Base-by-base conservation (phyloP, 2,888 invertebrate species). In the Lepidonotus clava region DNA sequence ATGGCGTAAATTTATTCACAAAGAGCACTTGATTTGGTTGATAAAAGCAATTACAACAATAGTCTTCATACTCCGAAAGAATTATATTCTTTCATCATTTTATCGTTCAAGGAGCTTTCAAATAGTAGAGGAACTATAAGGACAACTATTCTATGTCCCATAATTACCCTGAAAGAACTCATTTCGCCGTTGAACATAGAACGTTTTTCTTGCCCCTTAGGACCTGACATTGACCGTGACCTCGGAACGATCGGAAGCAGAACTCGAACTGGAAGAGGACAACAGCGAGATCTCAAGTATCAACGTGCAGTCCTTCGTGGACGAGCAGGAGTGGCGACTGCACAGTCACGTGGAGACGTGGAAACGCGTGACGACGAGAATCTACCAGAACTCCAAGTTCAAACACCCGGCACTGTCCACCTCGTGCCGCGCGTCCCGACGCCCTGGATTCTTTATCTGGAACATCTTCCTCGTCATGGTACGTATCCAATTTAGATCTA, bases 391-490 rank as follows among this genome's bases (percentile, higher is more conserved):
- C 67, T 89, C 90, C 32, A 88, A 88, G 56, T 89, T 87, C 86
- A 90, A 90, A 80, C 90, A 90, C 56, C 89, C 90, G n/a, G 90
- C 90, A 32, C 88, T 90, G 76, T 90, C 90, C 46, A 87, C 90
- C 21, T 89, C 90, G 14, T 90, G 90, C 80, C 86, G 90, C n/a
- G 90, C 90, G 8, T 90, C 90, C 1, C 84, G 90, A 40, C 61
- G 90, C 24, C 90, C 90, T 18, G 90, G 90, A 14, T 90, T 90
- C 87, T 90, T 89, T 87, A 89, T 90, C 28, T 90, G 90, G 90
- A 90, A 90, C 84, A 90, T 90, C 28, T 90, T 90, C 85, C 88
- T 90, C 4, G 90, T 90, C 84, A 90, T 90, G 90, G 90, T 90
- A 38, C n/a, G 88, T 87, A 8, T 24, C 11, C 34, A 1, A 6